Conservation (phyloP, 2,888 invertebrate species). For the Rhabditophanes sp. region DNA sequence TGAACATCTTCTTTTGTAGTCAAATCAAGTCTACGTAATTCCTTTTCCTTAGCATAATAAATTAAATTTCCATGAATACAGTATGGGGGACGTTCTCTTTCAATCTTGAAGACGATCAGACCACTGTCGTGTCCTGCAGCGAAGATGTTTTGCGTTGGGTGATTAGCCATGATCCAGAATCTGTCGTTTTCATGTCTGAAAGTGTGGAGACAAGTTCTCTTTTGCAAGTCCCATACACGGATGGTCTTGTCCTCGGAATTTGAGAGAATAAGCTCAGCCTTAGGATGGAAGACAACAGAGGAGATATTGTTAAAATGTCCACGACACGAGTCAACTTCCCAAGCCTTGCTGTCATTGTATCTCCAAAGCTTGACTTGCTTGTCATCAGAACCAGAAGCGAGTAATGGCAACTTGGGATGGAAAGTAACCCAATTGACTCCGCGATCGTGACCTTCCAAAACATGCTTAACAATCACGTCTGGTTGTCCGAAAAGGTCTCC, state of each 20-base stretch:
- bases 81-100: constrained; percentile 80
- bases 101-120: constrained; percentile 66
- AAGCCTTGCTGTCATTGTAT: constrained; percentile 57
- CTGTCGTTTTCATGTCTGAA: constrained; percentile 80
- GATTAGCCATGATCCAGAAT: constrained; percentile 89
- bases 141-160: constrained; percentile 84
- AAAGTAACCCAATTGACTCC: constrained; percentile 91
- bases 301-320: constrained; percentile 99
- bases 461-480: constrained; percentile 45
- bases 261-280: constrained; percentile 79
- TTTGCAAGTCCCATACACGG: constrained; percentile 94
- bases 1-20: constrained; percentile 55
- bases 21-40: constrained; percentile 75
- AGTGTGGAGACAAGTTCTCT: constrained; percentile 73
- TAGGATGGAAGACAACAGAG: constrained; percentile 85
- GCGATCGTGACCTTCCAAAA: constrained; percentile 64
- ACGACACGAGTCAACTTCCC: constrained; percentile 98
- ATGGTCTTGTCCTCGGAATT: constrained; percentile 96
- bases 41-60: constrained; percentile 86
- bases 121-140: constrained; percentile 98
- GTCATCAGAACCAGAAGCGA: constrained; percentile 96
- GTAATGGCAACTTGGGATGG: constrained; percentile 79
- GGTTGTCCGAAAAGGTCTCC: constrained; percentile 77
- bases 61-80: constrained; percentile 78
- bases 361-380: constrained; percentile 91